A percentile compares a stretch with the other conserved stretches of the same genome.
Conservation (phyloP, 2,113 vertebrate genomes). For the Podarcis cretensis region DNA sequence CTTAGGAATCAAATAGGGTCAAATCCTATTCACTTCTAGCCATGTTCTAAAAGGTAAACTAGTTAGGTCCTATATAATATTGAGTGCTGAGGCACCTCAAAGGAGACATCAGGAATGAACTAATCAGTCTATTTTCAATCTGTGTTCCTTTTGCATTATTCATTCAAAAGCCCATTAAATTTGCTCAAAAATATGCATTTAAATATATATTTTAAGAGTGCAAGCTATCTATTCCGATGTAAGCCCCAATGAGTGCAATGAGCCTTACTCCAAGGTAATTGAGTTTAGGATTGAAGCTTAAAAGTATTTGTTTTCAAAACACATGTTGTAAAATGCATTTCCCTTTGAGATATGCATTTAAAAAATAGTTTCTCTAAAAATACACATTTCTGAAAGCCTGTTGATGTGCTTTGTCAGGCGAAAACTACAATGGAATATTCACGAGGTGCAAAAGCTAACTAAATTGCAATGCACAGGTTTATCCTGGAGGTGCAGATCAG, state of each 20-base stretch:
- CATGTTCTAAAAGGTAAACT: not conserved
- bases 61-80: not conserved
- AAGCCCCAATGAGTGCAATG: too few species aligned
- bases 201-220: too few species aligned
- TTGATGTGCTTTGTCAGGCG: not conserved
- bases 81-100: not conserved
- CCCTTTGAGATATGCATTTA: not conserved
- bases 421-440: not conserved
- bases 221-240: too few species aligned
- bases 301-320: too few species aligned
- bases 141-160: not conserved
- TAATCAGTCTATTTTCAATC: not conserved
- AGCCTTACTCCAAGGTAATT: too few species aligned
- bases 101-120: not conserved
- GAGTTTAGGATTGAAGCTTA: too few species aligned
- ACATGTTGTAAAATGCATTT: not conserved
- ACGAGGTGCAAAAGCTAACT: not conserved
- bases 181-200: too few species aligned
- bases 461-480: not conserved
- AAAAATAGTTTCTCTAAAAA: not conserved
- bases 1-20: too few species aligned
- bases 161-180: not conserved
- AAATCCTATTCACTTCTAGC: too few species aligned
- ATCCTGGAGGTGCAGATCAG: not conserved
- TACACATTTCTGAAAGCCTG: not conserved